Evolutionary conservation across 1,140 invertebrate species (phyloP).

Genomic region (Trichomalopsis sarcophagae): DNA sequence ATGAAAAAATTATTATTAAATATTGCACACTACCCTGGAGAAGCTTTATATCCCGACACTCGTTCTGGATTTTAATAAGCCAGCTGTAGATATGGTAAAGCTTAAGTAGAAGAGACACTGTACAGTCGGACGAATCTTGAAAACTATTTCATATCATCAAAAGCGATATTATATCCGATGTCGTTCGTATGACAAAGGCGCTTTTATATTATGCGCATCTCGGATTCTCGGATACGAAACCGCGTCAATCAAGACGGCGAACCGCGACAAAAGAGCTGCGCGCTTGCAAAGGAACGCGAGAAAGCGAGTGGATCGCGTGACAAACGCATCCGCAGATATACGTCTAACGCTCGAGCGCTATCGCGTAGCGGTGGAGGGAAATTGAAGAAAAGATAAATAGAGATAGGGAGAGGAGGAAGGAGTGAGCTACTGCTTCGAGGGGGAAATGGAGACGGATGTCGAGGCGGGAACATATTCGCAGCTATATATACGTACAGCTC

Average conservation of each 20-base stretch:
- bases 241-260: too few species aligned
- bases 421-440: not conserved
- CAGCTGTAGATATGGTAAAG: too few species aligned
- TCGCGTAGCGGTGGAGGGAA: not conserved
- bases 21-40: not conserved
- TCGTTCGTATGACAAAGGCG: too few species aligned
- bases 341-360: not conserved
- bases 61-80: too few species aligned
- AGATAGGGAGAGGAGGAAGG: not conserved
- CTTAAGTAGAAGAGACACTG: too few species aligned
- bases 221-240: too few species aligned
- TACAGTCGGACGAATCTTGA: too few species aligned
- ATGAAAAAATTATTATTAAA: not conserved
- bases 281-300: not conserved
- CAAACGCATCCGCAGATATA: not conserved
- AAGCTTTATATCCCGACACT: not conserved
- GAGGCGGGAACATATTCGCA: not conserved
- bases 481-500: too few species aligned
- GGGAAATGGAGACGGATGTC: constrained; percentile 15
- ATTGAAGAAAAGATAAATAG: constrained; percentile 34
- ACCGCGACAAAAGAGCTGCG: not conserved
- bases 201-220: too few species aligned
- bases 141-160: too few species aligned
- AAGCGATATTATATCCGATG: too few species aligned
- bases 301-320: constrained; percentile 1